Evolutionary conservation across 2,113 vertebrate genomes (phyloP).

Genomic region (Australoheros scitulus): DNA sequence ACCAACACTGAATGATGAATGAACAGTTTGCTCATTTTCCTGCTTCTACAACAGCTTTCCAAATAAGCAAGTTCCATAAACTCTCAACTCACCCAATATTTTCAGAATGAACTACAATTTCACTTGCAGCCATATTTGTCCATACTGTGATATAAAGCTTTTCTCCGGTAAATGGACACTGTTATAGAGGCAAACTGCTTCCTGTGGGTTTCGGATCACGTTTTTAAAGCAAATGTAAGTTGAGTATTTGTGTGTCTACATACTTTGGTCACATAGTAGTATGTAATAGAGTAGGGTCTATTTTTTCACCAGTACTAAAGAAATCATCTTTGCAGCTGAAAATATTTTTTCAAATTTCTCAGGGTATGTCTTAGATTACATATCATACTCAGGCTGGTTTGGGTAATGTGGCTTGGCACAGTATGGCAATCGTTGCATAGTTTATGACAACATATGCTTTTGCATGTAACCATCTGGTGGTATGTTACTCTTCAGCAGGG

Average conservation of each 20-base stretch:
- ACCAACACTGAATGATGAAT: neutral
- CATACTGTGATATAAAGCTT: neutral
- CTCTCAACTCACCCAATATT: neutral
- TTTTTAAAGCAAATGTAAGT: no score
- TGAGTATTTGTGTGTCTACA: no score
- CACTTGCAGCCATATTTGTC: neutral
- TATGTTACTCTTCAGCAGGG: neutral
- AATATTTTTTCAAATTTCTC: neutral
- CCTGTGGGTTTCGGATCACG: no score
- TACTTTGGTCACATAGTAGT: neutral
- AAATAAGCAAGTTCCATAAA: neutral
- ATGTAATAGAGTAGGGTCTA: neutral
- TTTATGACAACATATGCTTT: conserved; percentile 67
- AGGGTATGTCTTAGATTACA: neutral
- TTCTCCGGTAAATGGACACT: neutral
- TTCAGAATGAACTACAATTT: neutral
- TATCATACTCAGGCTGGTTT: neutral
- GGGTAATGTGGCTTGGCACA: neutral
- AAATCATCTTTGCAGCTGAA: neutral
- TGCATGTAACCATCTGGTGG: conserved; percentile 51
- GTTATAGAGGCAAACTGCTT: no score
- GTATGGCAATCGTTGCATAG: conserved; percentile 49
- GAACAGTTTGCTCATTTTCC: neutral
- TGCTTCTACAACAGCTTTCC: neutral
- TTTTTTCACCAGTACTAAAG: neutral